Evolutionary conservation across 2,113 vertebrate species (phyloP), one percentile per base, ranked within the genome.

Genomic region (Neofelis nebulosa): DNA sequence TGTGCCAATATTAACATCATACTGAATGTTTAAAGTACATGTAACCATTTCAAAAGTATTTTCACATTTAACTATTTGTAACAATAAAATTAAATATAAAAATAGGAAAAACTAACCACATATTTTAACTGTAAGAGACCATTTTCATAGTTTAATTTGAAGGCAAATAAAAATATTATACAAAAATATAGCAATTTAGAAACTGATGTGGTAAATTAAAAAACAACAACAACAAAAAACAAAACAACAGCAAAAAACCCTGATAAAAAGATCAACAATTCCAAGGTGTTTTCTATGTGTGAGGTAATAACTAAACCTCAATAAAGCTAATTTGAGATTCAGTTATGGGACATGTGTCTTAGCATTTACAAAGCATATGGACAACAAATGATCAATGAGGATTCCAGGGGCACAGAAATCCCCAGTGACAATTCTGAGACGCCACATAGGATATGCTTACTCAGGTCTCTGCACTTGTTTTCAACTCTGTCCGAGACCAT

Each of bases 51-150:
- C 33, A 94, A 95, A 90, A 96, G 71, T 41, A 96, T 88, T 94
- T 96, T 88, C 36, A 80, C 31, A 95, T 57, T 91, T 85, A 93
- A 91, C 15, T 85, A 92, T 45, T 89, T 13, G 9, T 71, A 83
- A 96, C 95, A 92, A 89, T 84, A 15, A 96, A 95, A 85, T 79
- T 48, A 96, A 86, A 92, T 41, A 33, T 48, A 76, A 92, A 96
- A 95, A 48, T 45, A 83, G 69, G 68, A 76, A 82, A 88, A 85
- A 33, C 25, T 91, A 93, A 93, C 31, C 68, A 95, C 11, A 89
- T 79, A 88, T 92, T 96, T 95, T 81, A 93, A 95, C 21, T 94
- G 7, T 85, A 91, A 52, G n/a, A 88, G 23, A 73, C 7, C 31
- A 14, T 78, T 89, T 79, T 65, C 31, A 92, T 23, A 85, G 27